Percentiles rank a stretch among this genome's conserved stretches.
Evolutionary conservation across 2,797 vertebrate genomes (phyloP).

Genomic region (Falco concolor): DNA sequence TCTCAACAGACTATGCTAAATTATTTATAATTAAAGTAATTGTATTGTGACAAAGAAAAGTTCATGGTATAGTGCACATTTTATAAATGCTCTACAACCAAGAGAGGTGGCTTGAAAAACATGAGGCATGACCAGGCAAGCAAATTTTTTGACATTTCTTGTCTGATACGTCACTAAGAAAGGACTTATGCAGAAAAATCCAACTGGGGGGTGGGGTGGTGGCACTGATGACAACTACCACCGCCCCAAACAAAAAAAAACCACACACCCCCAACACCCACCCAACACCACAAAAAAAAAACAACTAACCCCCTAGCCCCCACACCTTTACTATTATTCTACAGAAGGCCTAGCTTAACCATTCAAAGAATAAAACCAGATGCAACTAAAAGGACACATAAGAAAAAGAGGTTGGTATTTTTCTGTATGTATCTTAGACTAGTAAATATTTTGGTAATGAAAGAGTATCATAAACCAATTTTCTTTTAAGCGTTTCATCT

Average conservation of each 20-base stretch:
- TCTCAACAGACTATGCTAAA: constrained; percentile 43
- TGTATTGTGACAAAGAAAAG: constrained; percentile 51
- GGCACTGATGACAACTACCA: too few relatives aligned
- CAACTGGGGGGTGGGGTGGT: neutral
- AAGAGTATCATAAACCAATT: neutral
- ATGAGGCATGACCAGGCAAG: neutral
- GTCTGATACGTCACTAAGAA: neutral
- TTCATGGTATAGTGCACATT: constrained; percentile 30
- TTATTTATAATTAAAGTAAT: constrained; percentile 57
- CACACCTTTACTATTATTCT: neutral
- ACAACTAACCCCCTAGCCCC: neutral
- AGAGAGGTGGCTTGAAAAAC: constrained; percentile 35
- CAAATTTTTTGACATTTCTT: neutral
- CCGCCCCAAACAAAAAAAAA: neutral
- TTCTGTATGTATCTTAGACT: neutral
- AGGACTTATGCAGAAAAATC: neutral
- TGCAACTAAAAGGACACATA: neutral
- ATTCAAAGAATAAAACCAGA: neutral
- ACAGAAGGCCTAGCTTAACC: neutral
- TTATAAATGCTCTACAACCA: constrained; percentile 26
- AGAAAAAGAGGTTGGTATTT: neutral
- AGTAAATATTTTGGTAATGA: neutral
- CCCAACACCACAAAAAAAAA: neutral
- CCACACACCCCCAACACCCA: neutral
- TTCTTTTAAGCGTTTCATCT: neutral